These are phyloP conservation scores for Rhinopomastus cyanomelas DNA, from an alignment of 2,113 vertebrate genomes.

Conservation along the genomic window DNA sequence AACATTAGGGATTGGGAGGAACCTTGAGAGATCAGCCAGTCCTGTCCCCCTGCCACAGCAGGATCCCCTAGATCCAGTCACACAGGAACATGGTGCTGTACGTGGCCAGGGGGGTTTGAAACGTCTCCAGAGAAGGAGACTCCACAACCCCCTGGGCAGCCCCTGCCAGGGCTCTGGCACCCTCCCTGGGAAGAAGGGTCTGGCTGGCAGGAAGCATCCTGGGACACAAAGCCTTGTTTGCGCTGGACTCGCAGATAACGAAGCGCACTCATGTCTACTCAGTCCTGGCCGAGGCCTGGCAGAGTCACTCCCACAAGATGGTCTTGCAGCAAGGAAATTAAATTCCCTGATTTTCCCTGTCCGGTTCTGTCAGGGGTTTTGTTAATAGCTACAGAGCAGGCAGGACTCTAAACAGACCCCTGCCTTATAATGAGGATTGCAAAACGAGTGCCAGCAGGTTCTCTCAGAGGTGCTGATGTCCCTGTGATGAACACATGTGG, in stretches of 20 bases:
- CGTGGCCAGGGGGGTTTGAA: no score
- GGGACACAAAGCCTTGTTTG: background rate
- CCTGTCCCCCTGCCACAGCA: no score
- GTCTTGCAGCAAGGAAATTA: background rate
- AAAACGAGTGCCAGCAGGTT: background rate
- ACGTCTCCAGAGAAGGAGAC: no score
- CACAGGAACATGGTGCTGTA: no score
- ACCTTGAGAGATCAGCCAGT: no score
- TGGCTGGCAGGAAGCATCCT: background rate
- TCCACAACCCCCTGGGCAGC: no score
- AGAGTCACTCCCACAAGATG: background rate
- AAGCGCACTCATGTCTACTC: background rate
- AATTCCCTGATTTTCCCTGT: background rate
- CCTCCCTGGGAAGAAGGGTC: no score
- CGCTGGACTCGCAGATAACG: background rate
- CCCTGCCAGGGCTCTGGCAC: no score
- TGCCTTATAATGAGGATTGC: background rate
- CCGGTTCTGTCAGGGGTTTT: background rate
- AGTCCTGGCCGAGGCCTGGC: rapidly evolving
- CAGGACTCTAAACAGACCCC: background rate
- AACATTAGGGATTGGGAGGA: no score
- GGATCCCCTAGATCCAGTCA: no score
- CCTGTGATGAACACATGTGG: background rate
- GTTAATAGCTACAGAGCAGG: background rate
- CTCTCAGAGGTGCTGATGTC: background rate